These are phyloP conservation scores for Mercenaria mercenaria DNA, from an alignment of 1,140 invertebrate genomes.

Conservation along the genomic window DNA sequence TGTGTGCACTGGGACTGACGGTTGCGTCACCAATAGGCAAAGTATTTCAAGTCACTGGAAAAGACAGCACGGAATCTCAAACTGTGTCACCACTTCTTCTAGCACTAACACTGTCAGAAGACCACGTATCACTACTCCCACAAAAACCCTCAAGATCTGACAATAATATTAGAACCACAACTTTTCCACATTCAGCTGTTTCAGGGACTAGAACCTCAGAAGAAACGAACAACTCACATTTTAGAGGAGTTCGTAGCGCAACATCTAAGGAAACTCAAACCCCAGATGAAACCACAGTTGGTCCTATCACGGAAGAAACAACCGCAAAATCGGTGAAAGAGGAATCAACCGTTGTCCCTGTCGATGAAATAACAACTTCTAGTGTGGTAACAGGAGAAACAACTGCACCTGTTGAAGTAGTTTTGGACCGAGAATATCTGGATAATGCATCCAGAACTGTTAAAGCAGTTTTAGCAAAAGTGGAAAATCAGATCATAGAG, in stretches of 20 bases:
- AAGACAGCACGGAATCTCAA: neutral
- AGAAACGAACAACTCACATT: neutral
- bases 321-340: too few species aligned
- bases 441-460: neutral
- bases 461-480: neutral
- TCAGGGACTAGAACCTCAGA: neutral
- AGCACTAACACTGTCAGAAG: neutral
- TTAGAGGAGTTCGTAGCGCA: neutral
- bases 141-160: neutral
- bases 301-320: too few species aligned
- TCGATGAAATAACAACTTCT: neutral
- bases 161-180: neutral
- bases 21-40: neutral
- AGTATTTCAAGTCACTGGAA: neutral
- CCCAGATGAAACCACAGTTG: neutral
- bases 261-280: neutral
- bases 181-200: neutral
- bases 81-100: neutral
- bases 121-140: neutral
- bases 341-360: neutral
- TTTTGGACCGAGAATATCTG: neutral
- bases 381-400: neutral
- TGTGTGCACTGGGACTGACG: neutral
- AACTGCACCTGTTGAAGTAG: neutral
- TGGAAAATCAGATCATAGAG: neutral